Conservation (phyloP, 2,113 vertebrate genomes). For the Tapirus terrestris region DNA sequence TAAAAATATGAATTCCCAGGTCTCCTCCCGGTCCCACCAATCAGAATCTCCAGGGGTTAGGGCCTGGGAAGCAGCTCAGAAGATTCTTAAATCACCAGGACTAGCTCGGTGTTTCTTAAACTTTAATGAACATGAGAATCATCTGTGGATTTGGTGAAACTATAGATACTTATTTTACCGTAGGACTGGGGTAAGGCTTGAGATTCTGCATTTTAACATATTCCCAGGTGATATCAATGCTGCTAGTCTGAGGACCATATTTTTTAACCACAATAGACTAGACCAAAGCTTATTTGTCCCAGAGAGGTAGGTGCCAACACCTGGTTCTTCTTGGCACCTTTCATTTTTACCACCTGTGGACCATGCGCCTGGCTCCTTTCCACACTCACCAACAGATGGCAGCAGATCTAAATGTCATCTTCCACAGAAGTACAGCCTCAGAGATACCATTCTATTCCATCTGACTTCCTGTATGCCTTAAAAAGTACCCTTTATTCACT, state of each 20-base stretch:
- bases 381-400: slow-evolving; percentile 55
- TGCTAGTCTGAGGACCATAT: not conserved
- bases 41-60: not conserved
- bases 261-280: not conserved
- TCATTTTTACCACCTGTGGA: not conserved
- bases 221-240: not conserved
- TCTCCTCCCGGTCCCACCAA: not conserved
- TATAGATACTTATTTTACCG: not conserved
- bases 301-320: not conserved
- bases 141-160: not conserved
- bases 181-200: not conserved
- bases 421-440: not conserved
- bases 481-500: not conserved
- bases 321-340: not conserved
- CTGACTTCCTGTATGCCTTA: not conserved
- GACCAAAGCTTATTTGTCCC: not conserved
- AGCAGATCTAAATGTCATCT: slow-evolving; percentile 59
- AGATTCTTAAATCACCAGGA: not conserved
- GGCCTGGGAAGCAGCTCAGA: not conserved
- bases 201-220: not conserved
- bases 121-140: not conserved
- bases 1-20: not conserved
- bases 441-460: not conserved
- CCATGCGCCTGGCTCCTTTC: not conserved
- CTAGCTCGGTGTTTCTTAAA: not conserved